Evolutionary conservation across 2,888 invertebrate genomes (phyloP).

Genomic region (Polyommatus icarus): DNA sequence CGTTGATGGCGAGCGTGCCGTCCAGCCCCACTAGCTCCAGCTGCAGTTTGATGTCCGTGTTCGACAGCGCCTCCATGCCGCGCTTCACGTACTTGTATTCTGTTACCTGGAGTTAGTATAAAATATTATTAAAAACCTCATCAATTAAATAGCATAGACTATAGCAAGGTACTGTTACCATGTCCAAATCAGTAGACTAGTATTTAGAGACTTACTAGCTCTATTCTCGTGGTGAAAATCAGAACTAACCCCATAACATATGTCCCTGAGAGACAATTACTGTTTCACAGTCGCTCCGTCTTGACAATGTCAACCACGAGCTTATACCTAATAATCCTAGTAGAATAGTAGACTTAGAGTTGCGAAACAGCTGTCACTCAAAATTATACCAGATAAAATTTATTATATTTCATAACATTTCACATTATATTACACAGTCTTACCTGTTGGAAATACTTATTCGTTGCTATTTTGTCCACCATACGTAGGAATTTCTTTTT

Average conservation of each 20-base stretch:
- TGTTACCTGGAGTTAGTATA: constrained; percentile 81
- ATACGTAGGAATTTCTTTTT: constrained; percentile 88
- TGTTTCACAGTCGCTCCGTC: too few relatives aligned
- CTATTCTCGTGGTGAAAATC: too few relatives aligned
- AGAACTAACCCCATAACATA: too few relatives aligned
- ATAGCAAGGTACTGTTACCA: too few relatives aligned
- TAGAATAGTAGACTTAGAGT: too few relatives aligned
- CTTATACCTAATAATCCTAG: too few relatives aligned
- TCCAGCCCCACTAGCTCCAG: constrained; percentile 90
- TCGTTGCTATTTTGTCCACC: constrained; percentile 92
- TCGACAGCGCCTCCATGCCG: constrained; percentile 94
- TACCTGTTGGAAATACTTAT: constrained; percentile 91
- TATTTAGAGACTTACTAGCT: too few relatives aligned
- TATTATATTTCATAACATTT: background rate
- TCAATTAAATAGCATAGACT: too few relatives aligned
- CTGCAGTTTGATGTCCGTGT: constrained; percentile 91
- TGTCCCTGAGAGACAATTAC: too few relatives aligned
- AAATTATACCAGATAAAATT: background rate
- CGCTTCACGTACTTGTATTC: constrained; percentile 92
- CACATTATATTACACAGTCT: background rate
- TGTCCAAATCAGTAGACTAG: too few relatives aligned
- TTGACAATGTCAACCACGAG: too few relatives aligned
- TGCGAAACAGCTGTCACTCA: too few relatives aligned
- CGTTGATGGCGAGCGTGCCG: constrained; percentile 90
- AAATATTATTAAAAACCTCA: background rate